These are phyloP conservation scores for Epicauta chinensis DNA, from an alignment of 1,140 invertebrate genomes.

Conservation along the genomic window DNA sequence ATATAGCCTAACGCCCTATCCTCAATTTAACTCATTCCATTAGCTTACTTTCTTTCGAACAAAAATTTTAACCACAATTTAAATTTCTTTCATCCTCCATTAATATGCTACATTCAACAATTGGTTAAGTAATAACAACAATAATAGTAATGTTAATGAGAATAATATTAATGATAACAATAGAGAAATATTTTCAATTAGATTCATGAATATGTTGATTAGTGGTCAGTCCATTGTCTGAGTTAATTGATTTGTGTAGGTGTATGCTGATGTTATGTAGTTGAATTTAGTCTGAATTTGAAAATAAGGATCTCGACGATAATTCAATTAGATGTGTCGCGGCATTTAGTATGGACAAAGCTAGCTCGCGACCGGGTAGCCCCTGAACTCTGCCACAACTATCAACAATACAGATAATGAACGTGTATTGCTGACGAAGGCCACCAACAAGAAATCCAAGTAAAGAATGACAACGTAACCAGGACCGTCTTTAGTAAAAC, in stretches of 20 bases:
- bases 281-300: neutral
- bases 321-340: constrained; percentile 12
- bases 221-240: constrained; percentile 8
- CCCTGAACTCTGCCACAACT: constrained; percentile 10
- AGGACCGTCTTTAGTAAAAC: too few relatives aligned
- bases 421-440: constrained; percentile 13
- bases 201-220: constrained; percentile 13
- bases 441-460: neutral
- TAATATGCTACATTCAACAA: too few relatives aligned
- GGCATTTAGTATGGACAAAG: constrained; percentile 5
- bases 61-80: too few relatives aligned
- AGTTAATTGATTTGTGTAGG: constrained; percentile 10
- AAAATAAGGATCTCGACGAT: constrained; percentile 1
- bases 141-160: neutral
- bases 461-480: neutral
- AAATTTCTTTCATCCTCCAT: too few relatives aligned
- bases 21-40: too few relatives aligned
- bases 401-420: constrained; percentile 16
- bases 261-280: neutral
- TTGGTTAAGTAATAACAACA: too few relatives aligned
- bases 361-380: constrained; percentile 8
- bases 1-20: too few relatives aligned
- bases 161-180: neutral
- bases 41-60: too few relatives aligned
- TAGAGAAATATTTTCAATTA: constrained; percentile 6